A percentile compares a stretch with the other conserved stretches of the same genome.
These are phyloP conservation scores for Cebus imitator DNA, from an alignment of 2,113 vertebrate genomes.

Conservation along the genomic window DNA sequence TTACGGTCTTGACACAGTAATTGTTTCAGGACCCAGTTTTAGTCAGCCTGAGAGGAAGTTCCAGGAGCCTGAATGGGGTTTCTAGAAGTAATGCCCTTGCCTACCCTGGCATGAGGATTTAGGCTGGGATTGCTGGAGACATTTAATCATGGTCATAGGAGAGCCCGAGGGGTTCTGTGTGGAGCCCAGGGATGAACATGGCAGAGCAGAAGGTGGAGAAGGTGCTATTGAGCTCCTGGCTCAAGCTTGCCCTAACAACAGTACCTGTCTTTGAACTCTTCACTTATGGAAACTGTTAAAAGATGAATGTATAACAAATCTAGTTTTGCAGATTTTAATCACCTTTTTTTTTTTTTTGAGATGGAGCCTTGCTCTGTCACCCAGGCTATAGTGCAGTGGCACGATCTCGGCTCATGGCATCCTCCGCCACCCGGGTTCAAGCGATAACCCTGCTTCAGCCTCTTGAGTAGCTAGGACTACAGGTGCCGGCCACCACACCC, in stretches of 20 bases:
- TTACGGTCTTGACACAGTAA: background rate
- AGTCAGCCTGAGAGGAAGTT: background rate
- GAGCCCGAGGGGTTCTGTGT: background rate
- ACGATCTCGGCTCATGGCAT: too few relatives aligned
- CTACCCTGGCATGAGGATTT: background rate
- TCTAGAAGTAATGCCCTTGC: background rate
- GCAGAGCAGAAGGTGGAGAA: background rate
- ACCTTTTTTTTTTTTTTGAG: background rate
- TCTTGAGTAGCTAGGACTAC: too few relatives aligned
- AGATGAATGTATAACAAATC: background rate
- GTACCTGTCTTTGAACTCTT: background rate
- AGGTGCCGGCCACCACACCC: too few relatives aligned
- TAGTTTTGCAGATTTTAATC: background rate
- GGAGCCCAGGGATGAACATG: background rate
- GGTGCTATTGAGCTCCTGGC: background rate
- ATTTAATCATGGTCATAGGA: background rate
- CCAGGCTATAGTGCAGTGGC: too few relatives aligned
- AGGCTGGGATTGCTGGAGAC: too few relatives aligned
- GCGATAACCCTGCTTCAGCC: too few relatives aligned
- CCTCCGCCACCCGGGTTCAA: too few relatives aligned
- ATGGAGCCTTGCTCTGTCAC: too few relatives aligned
- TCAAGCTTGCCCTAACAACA: background rate
- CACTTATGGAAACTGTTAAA: background rate
- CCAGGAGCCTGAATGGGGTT: background rate
- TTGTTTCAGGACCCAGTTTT: background rate